Base-by-base conservation (phyloP, 2,888 invertebrate genomes). In the Idaea straminata region DNA sequence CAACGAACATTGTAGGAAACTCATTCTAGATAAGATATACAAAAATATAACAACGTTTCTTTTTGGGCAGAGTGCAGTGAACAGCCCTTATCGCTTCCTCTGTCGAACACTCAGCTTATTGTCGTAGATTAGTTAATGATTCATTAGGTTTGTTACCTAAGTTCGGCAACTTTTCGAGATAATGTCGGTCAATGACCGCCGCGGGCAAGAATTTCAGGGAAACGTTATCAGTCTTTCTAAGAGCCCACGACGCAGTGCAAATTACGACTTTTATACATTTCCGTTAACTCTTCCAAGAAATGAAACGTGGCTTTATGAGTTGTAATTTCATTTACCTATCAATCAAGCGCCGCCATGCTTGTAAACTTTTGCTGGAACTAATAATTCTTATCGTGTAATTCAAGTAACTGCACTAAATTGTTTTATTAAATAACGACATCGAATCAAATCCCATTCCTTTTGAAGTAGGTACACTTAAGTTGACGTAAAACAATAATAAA, bases 21-120 rank as follows among this genome's bases (percentile, higher is more conserved):
- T 72, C 64, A 66, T 16, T 61, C 57, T 62, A 59, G 86, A 88
- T 88, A 88, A 88, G 87, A 83, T 85, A 85, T 72, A 72, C 72
- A 77, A 70, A 74, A 80, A 76, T 76, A 76, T 73, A 81, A 84
- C 81, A 85, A 83, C 86, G 77, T 83, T 83, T 84, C 75, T 83
- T 84, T 87, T 84, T 76, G 80, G 83, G 47, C 62, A 65, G 64
- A 69, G 86, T 86, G 85, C 84, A 83, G 74, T 77, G 83, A 76
- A 80, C 82, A 70, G 70, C 70, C 73, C 81, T 90, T 91, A 91
- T 91, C 91, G 70, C 84, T 82, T 89, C 91, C 89, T 89, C 80
- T 83, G 80, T 79, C 76, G 76, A 83, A 87, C 84, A 85, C 75
- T 81, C 77, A 73, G 77, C 75, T 79, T 80, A 81, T 86, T 87